phyloP scores from a whole-genome alignment of 2,888 invertebrate genomes.

The Clanis bilineata region DNA sequence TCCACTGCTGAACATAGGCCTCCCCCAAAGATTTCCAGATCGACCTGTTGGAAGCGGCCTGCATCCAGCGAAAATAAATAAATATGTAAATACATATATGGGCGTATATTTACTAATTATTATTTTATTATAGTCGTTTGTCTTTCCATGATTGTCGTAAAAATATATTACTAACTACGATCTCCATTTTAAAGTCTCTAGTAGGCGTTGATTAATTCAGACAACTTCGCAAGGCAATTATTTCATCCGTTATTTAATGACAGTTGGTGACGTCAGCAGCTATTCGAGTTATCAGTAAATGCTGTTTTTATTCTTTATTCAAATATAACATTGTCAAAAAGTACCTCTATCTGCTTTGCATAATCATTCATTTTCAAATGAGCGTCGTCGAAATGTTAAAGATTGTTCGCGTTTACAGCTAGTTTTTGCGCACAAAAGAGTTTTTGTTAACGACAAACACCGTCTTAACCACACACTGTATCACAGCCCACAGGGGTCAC shows the following conservation, averaged over 20 bases:
- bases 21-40: too few species aligned
- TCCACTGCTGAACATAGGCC: too few species aligned
- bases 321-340: neutral
- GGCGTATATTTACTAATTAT: too few species aligned
- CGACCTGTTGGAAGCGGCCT: too few species aligned
- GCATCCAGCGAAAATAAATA: too few species aligned
- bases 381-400: neutral
- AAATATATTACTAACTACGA: neutral
- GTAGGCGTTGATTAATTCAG: neutral
- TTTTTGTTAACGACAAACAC: neutral
- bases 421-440: neutral
- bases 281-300: neutral
- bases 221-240: neutral
- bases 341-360: neutral
- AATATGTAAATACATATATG: too few species aligned
- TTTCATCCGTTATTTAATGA: neutral
- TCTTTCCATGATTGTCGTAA: neutral
- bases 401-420: neutral
- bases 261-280: neutral
- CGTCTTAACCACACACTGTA: neutral
- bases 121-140: neutral
- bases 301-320: neutral
- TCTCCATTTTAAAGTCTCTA: neutral
- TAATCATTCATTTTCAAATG: neutral
- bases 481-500: conserved; percentile 27